phyloP scores from a whole-genome alignment of 1,140 invertebrate species.

The Elymnias hypermnestra region DNA sequence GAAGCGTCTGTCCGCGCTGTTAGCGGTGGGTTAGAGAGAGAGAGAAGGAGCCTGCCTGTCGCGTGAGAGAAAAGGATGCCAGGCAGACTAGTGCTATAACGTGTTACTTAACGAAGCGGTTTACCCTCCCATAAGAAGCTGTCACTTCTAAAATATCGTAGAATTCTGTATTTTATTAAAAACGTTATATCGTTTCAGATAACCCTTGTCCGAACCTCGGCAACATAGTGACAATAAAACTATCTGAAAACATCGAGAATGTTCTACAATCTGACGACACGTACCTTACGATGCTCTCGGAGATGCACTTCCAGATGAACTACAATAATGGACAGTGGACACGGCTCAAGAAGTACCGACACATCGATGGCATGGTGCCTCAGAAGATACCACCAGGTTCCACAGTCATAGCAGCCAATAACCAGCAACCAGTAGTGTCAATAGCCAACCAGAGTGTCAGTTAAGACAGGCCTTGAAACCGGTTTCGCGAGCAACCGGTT shows the following conservation, averaged over 20 bases:
- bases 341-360: slow-evolving; percentile 88
- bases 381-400: slow-evolving; percentile 64
- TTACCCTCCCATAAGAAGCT: too few species aligned
- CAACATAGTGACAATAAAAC: slow-evolving; percentile 94
- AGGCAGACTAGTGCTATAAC: too few species aligned
- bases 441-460: slow-evolving; percentile 54
- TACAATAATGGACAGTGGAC: slow-evolving; percentile 97
- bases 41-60: too few species aligned
- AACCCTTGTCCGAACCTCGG: slow-evolving; percentile 96
- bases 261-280: slow-evolving; percentile 85
- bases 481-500: too few species aligned
- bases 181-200: too few species aligned
- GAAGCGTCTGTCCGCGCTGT: too few species aligned
- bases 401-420: slow-evolving; percentile 55
- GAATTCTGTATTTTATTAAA: too few species aligned
- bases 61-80: too few species aligned
- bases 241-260: slow-evolving; percentile 91
- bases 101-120: too few species aligned
- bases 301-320: slow-evolving; percentile 98
- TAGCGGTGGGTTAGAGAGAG: too few species aligned
- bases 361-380: slow-evolving; percentile 77
- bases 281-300: slow-evolving; percentile 86
- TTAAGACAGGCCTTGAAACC: too few species aligned
- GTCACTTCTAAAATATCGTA: too few species aligned
- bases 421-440: slow-evolving; percentile 56